Base-by-base conservation (phyloP, 2,888 invertebrate genomes). In the Coecobrya sp. region DNA sequence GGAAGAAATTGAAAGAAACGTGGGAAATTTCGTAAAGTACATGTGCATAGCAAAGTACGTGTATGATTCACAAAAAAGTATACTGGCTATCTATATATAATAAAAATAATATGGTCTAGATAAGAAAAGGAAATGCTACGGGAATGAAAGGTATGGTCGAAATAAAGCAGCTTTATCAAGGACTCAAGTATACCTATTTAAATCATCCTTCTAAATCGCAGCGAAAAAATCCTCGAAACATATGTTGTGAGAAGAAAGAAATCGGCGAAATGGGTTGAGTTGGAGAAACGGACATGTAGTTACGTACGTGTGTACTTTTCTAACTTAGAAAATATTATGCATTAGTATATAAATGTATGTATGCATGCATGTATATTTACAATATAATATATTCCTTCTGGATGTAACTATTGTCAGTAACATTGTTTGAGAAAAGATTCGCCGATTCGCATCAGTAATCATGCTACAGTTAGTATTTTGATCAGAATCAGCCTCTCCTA, bases 361-460 rank as follows among this genome's bases (percentile, higher is more conserved):
- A n/a, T 70, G 11, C n/a, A 70, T 19, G 42, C 30, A 42, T 42
- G 42, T 36, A 70, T 42, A 70, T 4, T 7, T 36, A n/a, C n/a
- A 4, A 65, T 10, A 36, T n/a, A 4, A 70, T 30, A 36, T 2
- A 19, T 22, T 22, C 19, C n/a, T 59, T 59, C 49, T 22, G 45
- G 45, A 19, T 36, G 82, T 62, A 62, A 62, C 82, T 22, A n/a
- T 49, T 68, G 27, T 68, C 22, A 25, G 30, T 45, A 45, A 16
- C 85, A 7, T 65, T 85, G 65, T 85, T 68, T 85, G 85, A 85
- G 49, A 30, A 85, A 59, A 30, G 16, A 27, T 42, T 89, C 49
- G 62, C 68, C 42, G 42, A 81, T 25, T 81, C 49, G 70, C 70
- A 84, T 82, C 82, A 73, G 89, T 89, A 89, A 82, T 89, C 82